phyloP scores from a whole-genome alignment of 2,888 invertebrate genomes.

The Callosobruchus maculatus region DNA sequence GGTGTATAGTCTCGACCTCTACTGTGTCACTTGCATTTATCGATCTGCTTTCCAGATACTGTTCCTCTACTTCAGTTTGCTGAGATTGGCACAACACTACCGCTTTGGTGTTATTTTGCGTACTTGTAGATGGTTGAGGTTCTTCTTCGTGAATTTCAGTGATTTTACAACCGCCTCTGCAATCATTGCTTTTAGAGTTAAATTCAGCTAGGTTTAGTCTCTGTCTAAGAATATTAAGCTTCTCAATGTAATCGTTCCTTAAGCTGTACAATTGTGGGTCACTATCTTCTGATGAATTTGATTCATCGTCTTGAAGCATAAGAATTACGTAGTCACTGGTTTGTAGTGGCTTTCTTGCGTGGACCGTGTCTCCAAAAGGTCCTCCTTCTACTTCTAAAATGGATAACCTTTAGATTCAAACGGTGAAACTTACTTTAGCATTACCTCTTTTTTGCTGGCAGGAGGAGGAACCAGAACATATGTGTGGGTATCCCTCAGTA shows the following conservation, averaged over 20 bases:
- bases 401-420: neutral
- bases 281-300: constrained; percentile 11
- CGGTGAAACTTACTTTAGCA: neutral
- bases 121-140: neutral
- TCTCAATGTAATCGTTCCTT: constrained; percentile 23
- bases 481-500: neutral
- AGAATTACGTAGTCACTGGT: constrained; percentile 16
- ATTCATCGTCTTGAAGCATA: constrained; percentile 15
- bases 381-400: constrained; percentile 19
- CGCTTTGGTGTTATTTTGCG: neutral
- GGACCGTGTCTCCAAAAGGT: constrained; percentile 17
- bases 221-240: constrained; percentile 24
- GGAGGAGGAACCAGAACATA: neutral
- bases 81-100: neutral
- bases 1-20: constrained; percentile 12
- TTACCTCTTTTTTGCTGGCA: neutral
- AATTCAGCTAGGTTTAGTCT: constrained; percentile 24
- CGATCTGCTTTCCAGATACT: neutral
- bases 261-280: constrained; percentile 21
- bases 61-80: neutral
- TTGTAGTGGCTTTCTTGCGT: constrained; percentile 3
- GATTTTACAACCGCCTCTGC: constrained; percentile 10
- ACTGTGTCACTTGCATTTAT: neutral
- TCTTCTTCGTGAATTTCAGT: constrained; percentile 16
- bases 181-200: constrained; percentile 5